phyloP scores from a whole-genome alignment of 1,140 invertebrate species.

The Zaprionus capensis region DNA sequence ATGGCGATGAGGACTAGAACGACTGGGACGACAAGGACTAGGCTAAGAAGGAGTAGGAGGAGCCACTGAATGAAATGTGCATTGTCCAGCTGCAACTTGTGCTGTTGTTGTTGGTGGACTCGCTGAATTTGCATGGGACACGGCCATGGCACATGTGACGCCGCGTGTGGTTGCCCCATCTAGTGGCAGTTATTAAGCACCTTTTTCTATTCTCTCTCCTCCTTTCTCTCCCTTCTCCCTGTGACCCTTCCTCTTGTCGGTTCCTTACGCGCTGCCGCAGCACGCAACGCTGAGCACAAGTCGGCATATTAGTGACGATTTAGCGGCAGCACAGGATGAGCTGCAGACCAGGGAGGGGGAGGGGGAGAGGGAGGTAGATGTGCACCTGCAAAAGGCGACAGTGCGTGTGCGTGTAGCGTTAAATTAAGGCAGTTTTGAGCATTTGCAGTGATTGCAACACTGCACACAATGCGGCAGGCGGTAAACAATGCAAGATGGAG shows the following conservation, averaged over 20 bases:
- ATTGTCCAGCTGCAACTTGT: conserved; percentile 51
- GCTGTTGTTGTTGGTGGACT: background rate
- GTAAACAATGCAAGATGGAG: conserved; percentile 9
- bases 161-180: conserved; percentile 8
- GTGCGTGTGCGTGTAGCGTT: conserved; percentile 74
- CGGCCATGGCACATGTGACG: conserved; percentile 19
- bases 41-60: conserved; percentile 33
- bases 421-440: conserved; percentile 62
- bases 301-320: conserved; percentile 77
- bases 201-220: conserved; percentile 6
- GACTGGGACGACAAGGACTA: background rate
- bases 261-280: conserved; percentile 19
- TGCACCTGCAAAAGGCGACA: conserved; percentile 26
- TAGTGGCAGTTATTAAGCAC: conserved; percentile 66
- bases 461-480: conserved; percentile 28
- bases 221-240: conserved; percentile 1
- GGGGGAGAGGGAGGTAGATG: background rate
- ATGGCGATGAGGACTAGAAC: background rate
- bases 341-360: background rate
- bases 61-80: conserved; percentile 50
- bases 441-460: conserved; percentile 30
- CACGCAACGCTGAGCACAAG: conserved; percentile 72
- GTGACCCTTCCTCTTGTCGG: conserved; percentile 36
- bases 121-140: conserved; percentile 11
- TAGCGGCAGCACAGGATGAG: conserved; percentile 41